Evolutionary conservation across 2,797 vertebrate species (phyloP), one percentile per base, ranked within the genome.

Genomic region (Hirundo rustica): DNA sequence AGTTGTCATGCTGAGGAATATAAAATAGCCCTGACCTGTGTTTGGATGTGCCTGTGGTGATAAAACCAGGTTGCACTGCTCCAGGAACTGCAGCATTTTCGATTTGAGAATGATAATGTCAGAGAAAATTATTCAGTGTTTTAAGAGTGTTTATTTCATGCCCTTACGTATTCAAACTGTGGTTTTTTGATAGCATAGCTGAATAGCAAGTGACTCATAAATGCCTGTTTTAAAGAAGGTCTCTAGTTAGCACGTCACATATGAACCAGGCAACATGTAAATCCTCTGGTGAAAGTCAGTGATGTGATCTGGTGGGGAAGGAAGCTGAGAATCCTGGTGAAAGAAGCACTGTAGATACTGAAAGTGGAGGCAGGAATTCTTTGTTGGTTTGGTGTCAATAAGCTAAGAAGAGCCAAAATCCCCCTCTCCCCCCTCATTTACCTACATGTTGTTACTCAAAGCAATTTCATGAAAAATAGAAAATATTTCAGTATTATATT

Each of bases 91-190:
- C 30, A 77, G 51, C 6, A 15, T 67, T 95, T 96, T 88, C 10
- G 7, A 23, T 67, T 61, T 89, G 25, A 87, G 88, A 90, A 61
- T 47, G 32, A 76, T 30, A 70, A 8, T 34, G 38, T 78, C 74
- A 90, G 51, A 61, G 36, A 62, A 96, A 93, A 87, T 83, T 50
- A 96, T 91, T 95, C 94, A 67, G 65, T 89, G 36, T 79, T 66
- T 92, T 91, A 72, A 38, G 29, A 73, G 38, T 14, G 32, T 60
- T 76, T 53, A 16, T 96, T 88, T 94, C 27, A 21, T 23, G 21
- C 16, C 20, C 42, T 91, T 78, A 73, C 29, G 42, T 62, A 57
- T 70, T 55, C 40, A 45, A 67, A 88, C 21, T 81, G 30, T 40
- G 23, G 0, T 54, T 86, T 93, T 84, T 68, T 29, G 54, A 89